Evolutionary conservation across 2,888 invertebrate genomes (phyloP), one percentile per base, ranked within the genome.

Genomic region (Ceraclea dissimilis): DNA sequence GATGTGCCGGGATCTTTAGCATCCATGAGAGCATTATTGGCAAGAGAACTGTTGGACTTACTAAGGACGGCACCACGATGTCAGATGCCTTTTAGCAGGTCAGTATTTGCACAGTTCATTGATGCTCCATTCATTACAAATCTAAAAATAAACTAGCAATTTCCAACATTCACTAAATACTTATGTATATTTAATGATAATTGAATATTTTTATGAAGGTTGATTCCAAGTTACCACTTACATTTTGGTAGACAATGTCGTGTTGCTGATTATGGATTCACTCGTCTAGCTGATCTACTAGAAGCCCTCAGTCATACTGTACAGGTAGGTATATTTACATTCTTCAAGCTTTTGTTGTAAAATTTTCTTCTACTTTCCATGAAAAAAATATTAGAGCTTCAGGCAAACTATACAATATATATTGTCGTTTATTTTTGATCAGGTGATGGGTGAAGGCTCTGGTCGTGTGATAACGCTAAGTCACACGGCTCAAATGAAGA

Each of bases 181-280:
- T n/a, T n/a, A n/a, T n/a, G n/a, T n/a, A n/a, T n/a, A n/a, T n/a
- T n/a, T n/a, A n/a, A n/a, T n/a, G n/a, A n/a, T n/a, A n/a, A n/a
- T n/a, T n/a, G 26, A 6, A 10, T 26, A 26, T 26, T 26, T 26
- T 43, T 13, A 18, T 55, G 2, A 70, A 90, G 92, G 66, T 90
- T 96, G 63, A 94, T 96, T 65, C 96, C 96, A 2, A 88, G 93
- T 1, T 97, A 96, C 74, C 96, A 97, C 70, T 94, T 94, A 72
- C 95, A 95, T 71, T 97, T 95, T 71, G 94, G 95, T 0, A 82
- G 93, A 31, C 96, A 97, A 71, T 95, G 95, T 69, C 84, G 94
- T 52, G 94, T 97, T 1, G 92, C 95, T 6, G 93, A 95, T 75
- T 97, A 95, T 69, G 97, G 97, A n/a, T 95, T 90, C 68, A 92